Percentiles rank a stretch among this genome's conserved stretches.
Conservation (phyloP, 2,797 vertebrate genomes). For the Gallinago solitaria region DNA sequence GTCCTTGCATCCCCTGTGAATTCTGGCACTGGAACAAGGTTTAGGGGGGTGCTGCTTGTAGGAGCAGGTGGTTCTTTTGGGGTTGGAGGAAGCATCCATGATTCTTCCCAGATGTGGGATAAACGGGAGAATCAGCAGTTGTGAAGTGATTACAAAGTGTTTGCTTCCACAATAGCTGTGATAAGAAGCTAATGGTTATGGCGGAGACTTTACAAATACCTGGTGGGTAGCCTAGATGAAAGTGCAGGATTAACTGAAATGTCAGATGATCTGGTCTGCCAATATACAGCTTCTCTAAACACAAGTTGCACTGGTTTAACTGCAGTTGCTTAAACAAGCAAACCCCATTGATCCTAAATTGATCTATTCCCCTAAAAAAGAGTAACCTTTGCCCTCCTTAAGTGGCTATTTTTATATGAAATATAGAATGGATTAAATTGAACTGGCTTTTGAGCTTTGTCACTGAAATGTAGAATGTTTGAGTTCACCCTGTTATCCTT, state of each 20-base stretch:
- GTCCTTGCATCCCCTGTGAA: neutral
- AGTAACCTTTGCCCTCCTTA: neutral
- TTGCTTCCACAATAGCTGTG: neutral
- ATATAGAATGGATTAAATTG: neutral
- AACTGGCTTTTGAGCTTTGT: neutral
- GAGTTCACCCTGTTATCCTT: neutral
- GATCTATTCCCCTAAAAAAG: constrained; percentile 9
- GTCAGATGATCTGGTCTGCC: neutral
- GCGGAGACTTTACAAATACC: neutral
- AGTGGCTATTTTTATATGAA: neutral
- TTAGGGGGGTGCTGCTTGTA: neutral
- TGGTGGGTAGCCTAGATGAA: neutral
- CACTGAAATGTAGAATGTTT: neutral
- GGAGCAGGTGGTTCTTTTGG: neutral
- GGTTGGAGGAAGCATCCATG: neutral
- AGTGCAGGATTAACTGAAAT: constrained; percentile 20
- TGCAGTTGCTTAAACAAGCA: constrained; percentile 18
- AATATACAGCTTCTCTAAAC: neutral
- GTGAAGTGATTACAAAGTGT: neutral
- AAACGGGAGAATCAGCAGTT: neutral
- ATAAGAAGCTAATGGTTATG: neutral
- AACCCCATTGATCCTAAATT: constrained; percentile 7
- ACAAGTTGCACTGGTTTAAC: neutral
- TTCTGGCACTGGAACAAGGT: neutral
- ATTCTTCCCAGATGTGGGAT: neutral